Base-by-base conservation (phyloP, 2,888 invertebrate genomes). In the Eretmocerus hayati region DNA sequence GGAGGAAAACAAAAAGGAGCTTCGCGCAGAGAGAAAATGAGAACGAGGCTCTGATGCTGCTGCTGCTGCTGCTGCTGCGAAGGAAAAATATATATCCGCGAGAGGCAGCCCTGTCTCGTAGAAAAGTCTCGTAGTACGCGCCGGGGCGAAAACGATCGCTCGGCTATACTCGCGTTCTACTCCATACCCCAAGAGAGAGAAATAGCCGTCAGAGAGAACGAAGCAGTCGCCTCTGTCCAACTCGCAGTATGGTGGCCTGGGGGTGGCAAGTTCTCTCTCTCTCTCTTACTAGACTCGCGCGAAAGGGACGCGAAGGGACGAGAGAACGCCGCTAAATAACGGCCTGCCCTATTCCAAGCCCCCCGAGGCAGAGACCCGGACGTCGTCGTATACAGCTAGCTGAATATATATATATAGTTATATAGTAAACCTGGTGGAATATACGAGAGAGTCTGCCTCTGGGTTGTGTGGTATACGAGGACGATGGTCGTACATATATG, bases 191-290 rank as follows among this genome's bases (percentile, higher is more conserved):
- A 32, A 19, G 37, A 22, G 50, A 50, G 50, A 52, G 51, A 47
- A 47, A 47, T 47, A 51, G 41, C 47, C 15, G 33, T 16, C 19
- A 36, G 39, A 40, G 26, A 26, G 52, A 48, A 49, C 52, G 52
- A 46, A 52, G 49, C 26, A 11, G 26, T 11, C 56, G 54, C 50
- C 56, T 45, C 37, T 48, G 39, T 37, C 23, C 31, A 55, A 55
- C 42, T 56, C 57, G 55, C 57, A 52, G 51, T 56, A 9, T 6
- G 26, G 8, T 26, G 8, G 8, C 11, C 26, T 20, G 8, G 56
- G 59, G 58, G 57, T 61, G 60, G 63, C 61, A 55, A 60, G 65
- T 62, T 65, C 62, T n/a, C n/a, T n/a, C n/a, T n/a, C n/a, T n/a
- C n/a, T n/a, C n/a, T n/a, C n/a, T n/a, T n/a, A n/a, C n/a, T n/a